Base-by-base conservation (phyloP, 2,888 invertebrate genomes). In the Troilus luridus region DNA sequence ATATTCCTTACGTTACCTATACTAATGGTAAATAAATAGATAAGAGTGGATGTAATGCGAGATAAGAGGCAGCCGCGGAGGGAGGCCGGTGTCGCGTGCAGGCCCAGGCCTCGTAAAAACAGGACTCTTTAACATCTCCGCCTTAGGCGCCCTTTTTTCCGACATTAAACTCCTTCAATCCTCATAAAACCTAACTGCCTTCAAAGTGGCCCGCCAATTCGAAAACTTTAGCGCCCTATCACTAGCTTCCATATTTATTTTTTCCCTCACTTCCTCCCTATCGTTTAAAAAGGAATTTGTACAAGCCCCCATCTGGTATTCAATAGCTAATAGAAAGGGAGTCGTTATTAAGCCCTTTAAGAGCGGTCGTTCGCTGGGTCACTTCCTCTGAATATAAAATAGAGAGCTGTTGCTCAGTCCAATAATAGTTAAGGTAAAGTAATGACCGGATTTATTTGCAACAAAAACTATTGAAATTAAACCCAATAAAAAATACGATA, bases 171-270 rank as follows among this genome's bases (percentile, higher is more conserved):
- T 60, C 67, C 89, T 0, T 56, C 89, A 62, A n/a, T 64, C 62
- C 89, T 64, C 89, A 64, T 89, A 89, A 89, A 89, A 89, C 14
- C 60, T 64, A 62, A 89, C 89, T 62, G 67, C 64, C 85, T 85
- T 64, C 54, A 19, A 54, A 89, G 89, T 64, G 64, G 21, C 62
- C 14, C 21, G 14, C 77, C 54, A 90, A 90, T 90, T 90, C 77
- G 90, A 90, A 90, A 90, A 90, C 77, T 90, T 90, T 90, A 72
- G 24, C 90, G 58, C 90, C 72, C 90, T n/a, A 90, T 90, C 56
- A 77, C 58, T 58, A 58, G 5, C 11, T 58, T 17, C 72, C 41
- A 77, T 77, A 58, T 67, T 90, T 77, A 56, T 77, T 90, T 72
- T 77, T n/a, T 21, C 58, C 21, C 0, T 41, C 27, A 59, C n/a